These are phyloP conservation scores for Pachyrhynchus sulphureomaculatus DNA, from an alignment of 1,140 invertebrate genomes.

Conservation along the genomic window DNA sequence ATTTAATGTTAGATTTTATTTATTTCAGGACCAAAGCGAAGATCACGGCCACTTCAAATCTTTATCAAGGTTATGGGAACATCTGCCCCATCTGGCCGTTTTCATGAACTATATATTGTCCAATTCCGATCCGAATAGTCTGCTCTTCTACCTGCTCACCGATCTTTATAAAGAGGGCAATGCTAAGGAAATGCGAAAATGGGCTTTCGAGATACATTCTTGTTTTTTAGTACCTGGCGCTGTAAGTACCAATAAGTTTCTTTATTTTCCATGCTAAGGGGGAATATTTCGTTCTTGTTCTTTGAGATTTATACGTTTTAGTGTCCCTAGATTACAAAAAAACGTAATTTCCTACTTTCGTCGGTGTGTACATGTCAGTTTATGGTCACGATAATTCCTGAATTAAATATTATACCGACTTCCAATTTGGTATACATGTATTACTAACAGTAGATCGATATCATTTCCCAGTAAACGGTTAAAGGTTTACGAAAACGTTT, in stretches of 20 bases:
- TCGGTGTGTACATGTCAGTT: no score
- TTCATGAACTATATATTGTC: slow-evolving; percentile 87
- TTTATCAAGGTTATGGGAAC: slow-evolving; percentile 67
- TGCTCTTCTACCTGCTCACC: slow-evolving; percentile 87
- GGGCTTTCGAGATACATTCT: slow-evolving; percentile 98
- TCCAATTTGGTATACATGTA: no score
- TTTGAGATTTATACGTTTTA: no score
- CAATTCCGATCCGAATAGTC: slow-evolving; percentile 80
- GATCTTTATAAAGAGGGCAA: slow-evolving; percentile 82
- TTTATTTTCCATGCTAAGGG: background rate
- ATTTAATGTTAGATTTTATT: no score
- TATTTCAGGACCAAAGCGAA: slow-evolving; percentile 62
- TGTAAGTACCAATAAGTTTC: slow-evolving; percentile 52
- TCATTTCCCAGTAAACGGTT: no score
- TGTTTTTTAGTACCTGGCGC: slow-evolving; percentile 91
- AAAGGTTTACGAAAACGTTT: no score
- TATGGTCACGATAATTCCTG: no score
- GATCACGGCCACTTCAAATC: slow-evolving; percentile 81
- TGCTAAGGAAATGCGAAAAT: slow-evolving; percentile 87
- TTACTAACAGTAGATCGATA: no score
- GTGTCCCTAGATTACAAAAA: background rate
- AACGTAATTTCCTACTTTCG: background rate
- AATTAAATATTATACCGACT: no score
- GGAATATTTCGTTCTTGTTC: no score
- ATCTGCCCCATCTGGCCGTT: slow-evolving; percentile 77